Conservation (phyloP, 2,888 invertebrate genomes). For the Agonopterix subpropinquella region DNA sequence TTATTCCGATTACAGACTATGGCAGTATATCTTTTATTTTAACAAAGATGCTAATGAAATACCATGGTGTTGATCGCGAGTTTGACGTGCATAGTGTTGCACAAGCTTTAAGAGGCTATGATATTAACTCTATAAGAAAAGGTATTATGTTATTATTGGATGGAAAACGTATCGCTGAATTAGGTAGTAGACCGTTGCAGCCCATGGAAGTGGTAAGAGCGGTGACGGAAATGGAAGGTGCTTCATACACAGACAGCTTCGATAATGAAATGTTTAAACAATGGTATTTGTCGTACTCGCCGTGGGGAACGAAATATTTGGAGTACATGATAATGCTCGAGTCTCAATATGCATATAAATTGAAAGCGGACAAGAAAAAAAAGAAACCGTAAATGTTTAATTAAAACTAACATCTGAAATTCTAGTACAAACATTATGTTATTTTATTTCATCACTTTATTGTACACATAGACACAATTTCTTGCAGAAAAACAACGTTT, state of each 20-base stretch:
- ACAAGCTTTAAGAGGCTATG: constrained; percentile 69
- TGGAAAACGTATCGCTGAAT: constrained; percentile 64
- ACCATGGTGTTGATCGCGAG: constrained; percentile 74
- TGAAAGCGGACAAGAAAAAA: constrained; percentile 54
- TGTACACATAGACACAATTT: too few species aligned
- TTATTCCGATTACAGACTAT: constrained; percentile 76
- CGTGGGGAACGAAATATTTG: constrained; percentile 40
- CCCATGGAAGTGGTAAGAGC: constrained; percentile 67
- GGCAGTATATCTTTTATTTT: constrained; percentile 74
- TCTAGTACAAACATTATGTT: too few species aligned
- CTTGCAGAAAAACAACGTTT: too few species aligned
- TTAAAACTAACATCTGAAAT: too few species aligned
- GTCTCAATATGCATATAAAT: constrained; percentile 41
- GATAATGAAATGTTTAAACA: constrained; percentile 62
- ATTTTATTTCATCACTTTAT: too few species aligned
- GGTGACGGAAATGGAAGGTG: constrained; percentile 42
- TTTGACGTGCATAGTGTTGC: constrained; percentile 76
- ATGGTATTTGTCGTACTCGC: constrained; percentile 63
- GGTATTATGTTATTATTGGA: constrained; percentile 57
- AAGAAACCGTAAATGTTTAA: constrained; percentile 11
- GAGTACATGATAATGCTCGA: constrained; percentile 49
- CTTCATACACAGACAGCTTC: constrained; percentile 47
- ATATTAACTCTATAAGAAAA: constrained; percentile 62
- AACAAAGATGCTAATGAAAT: constrained; percentile 73
- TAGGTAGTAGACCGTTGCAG: constrained; percentile 68